Evolutionary conservation across 2,797 vertebrate species (phyloP), one percentile per base, ranked within the genome.

Genomic region (Takifugu ocellatus): DNA sequence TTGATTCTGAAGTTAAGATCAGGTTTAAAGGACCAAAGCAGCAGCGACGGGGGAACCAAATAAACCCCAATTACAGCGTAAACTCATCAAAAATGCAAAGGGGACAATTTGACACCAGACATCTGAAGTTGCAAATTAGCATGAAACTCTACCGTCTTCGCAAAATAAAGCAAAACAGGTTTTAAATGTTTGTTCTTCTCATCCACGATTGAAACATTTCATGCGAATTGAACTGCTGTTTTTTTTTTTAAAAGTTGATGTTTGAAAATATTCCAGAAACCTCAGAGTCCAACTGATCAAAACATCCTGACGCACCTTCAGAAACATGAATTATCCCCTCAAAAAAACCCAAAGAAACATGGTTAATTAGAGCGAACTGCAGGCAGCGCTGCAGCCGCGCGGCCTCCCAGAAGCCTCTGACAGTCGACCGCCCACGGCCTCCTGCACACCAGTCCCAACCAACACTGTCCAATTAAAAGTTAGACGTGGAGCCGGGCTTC

Each of bases 381-480:
- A 65, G 68, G 72, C 75, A 69, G 61, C 54, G 51, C 72, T 44
- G 63, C 55, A 45, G 58, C 66, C 53, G 63, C 68, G 10, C 59
- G 39, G 14, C 64, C 64, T 64, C 61, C 72, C 56, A 27, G 45
- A 68, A 48, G 63, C 56, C 61, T 70, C 63, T 25, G 67, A 63
- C 55, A 66, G 61, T 65, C 57, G 46, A 63, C 42, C 36, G 66
- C 71, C 57, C 43, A 63, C 39, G 43, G 66, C 66, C 63, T 55
- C 49, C 63, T 0, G 49, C 14, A n/a, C 43, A 9, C 59, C 31
- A 6, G 6, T 52, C 44, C 48, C 42, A 0, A 48, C 54, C 14
- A 5, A 27, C 48, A 58, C 63, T 63, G 53, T 66, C 75, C 79
- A 77, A 78, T 78, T 78, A 82, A 74, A 74, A 72, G 63, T 70